phyloP scores from a whole-genome alignment of 2,888 invertebrate genomes.

The Leuctra nigra region DNA sequence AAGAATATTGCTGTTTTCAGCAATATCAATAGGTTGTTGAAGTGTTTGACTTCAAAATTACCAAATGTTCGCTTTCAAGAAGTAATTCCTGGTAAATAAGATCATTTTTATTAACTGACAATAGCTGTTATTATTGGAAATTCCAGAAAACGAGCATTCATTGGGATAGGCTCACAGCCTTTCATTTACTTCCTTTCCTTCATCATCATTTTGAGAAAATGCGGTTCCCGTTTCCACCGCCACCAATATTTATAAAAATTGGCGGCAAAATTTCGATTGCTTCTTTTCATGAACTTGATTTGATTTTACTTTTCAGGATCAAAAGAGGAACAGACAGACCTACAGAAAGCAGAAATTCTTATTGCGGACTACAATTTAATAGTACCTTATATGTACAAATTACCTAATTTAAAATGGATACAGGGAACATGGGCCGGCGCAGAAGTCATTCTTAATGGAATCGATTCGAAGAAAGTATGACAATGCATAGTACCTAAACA shows the following conservation, averaged over 20 bases:
- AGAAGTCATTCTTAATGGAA: conserved; percentile 35
- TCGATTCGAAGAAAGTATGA: conserved; percentile 30
- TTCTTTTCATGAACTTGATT: no score
- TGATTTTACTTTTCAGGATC: conserved; percentile 5
- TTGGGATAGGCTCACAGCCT: conserved; percentile 5
- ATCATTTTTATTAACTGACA: background rate
- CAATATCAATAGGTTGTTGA: conserved; percentile 35
- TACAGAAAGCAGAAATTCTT: conserved; percentile 39
- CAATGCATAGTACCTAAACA: no score
- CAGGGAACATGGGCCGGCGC: conserved; percentile 46
- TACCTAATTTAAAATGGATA: conserved; percentile 42
- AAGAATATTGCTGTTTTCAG: conserved; percentile 34
- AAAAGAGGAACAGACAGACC: conserved; percentile 28
- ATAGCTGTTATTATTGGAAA: background rate
- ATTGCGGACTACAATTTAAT: conserved; percentile 41
- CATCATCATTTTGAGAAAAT: no score
- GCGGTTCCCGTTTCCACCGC: no score
- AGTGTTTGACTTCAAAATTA: conserved; percentile 33
- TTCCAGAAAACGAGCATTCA: background rate
- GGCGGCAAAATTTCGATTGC: no score
- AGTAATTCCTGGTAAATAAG: conserved; percentile 34
- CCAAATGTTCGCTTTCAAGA: conserved; percentile 35
- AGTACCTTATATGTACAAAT: conserved; percentile 37
- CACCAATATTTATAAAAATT: no score
- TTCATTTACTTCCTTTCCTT: no score